Evolutionary conservation across 2,888 invertebrate genomes (phyloP).

Genomic region (Sarcophaga variegata): DNA sequence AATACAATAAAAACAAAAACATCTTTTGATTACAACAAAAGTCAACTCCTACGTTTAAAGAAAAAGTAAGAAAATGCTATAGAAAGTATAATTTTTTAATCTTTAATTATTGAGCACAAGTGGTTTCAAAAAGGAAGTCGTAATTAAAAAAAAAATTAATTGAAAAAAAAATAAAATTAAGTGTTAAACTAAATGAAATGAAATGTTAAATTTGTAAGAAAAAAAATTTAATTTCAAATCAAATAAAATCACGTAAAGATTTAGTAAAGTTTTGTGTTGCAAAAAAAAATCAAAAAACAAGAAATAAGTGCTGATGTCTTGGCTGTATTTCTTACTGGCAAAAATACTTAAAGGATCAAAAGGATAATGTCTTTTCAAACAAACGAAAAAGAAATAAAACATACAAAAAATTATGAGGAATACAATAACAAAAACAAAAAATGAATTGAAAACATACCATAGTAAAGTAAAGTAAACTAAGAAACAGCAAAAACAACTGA

Average conservation of each 20-base stretch:
- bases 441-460: no score
- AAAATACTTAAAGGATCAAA: slow-evolving; percentile 42
- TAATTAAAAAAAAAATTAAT: no score
- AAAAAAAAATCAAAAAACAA: no score
- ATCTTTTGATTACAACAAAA: no score
- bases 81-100: background rate
- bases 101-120: no score
- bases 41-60: no score
- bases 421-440: no score
- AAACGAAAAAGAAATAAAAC: background rate
- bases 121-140: no score
- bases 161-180: background rate
- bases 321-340: background rate
- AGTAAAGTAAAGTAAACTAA: no score
- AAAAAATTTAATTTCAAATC: background rate
- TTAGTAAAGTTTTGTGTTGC: slow-evolving; percentile 13
- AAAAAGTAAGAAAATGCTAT: slow-evolving; percentile 32
- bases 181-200: background rate
- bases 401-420: no score
- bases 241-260: background rate
- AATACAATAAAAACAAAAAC: background rate
- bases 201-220: slow-evolving; percentile 8
- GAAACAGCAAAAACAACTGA: no score
- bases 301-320: background rate
- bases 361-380: slow-evolving; percentile 53